Conservation (phyloP, 2,888 invertebrate species). For the Thecophora atra region DNA sequence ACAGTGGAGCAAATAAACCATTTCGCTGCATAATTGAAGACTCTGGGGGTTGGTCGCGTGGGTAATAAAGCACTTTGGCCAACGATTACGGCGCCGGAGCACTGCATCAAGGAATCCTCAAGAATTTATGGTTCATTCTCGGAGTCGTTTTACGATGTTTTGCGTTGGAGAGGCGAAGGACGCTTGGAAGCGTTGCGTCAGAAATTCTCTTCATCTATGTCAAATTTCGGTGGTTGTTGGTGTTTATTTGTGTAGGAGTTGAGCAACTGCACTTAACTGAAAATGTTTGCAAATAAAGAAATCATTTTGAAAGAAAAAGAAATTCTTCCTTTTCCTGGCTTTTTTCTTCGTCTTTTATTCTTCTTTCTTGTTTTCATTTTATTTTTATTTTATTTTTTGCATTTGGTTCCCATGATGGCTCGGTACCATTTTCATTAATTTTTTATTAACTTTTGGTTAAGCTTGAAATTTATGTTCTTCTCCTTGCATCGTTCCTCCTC, state of each 20-base stretch:
- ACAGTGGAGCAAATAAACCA: slow-evolving; percentile 55
- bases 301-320: slow-evolving; percentile 24
- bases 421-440: slow-evolving; percentile 30
- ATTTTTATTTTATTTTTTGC: slow-evolving; percentile 52
- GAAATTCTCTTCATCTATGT: neutral
- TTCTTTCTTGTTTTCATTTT: neutral
- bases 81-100: slow-evolving; percentile 42
- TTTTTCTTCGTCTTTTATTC: slow-evolving; percentile 18
- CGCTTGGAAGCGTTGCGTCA: neutral
- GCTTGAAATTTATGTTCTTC: too few relatives aligned
- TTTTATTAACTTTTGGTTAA: slow-evolving; percentile 28
- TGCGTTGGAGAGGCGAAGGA: too few relatives aligned
- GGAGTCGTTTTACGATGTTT: neutral
- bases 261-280: slow-evolving; percentile 37
- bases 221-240: neutral
- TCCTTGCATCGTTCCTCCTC: too few relatives aligned
- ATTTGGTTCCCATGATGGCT: slow-evolving; percentile 17
- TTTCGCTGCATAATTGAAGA: slow-evolving; percentile 62
- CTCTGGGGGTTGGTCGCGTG: slow-evolving; percentile 46
- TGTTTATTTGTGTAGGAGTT: slow-evolving; percentile 31
- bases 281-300: slow-evolving; percentile 33
- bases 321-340: slow-evolving; percentile 20
- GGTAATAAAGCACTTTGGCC: slow-evolving; percentile 49
- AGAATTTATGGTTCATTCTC: slow-evolving; percentile 55
- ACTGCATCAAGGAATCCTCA: slow-evolving; percentile 20